Base-by-base conservation (phyloP, 2,113 vertebrate species). In the Scomber japonicus region DNA sequence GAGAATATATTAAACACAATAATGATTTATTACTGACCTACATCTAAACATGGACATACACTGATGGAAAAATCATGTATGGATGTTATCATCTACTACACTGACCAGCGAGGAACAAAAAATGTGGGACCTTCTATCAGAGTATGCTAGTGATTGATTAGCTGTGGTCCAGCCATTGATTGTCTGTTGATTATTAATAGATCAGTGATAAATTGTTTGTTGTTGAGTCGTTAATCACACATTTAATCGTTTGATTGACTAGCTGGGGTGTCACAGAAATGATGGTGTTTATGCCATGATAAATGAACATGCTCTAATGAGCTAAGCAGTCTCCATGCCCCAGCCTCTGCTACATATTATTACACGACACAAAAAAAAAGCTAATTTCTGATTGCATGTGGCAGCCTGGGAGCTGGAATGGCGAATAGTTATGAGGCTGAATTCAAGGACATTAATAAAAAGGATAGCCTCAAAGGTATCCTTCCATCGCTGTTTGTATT, bases 131-230 rank as follows among this genome's bases (percentile, higher is more conserved):
- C 50, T 11, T 59, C n/a, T 44, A 21, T 69, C 45, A 50, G 51
- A 51, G 60, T 44, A 24, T 30, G 24, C 17, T 5, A 30, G 49
- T 50, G 48, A 82, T 24, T 66, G 72, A 84, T 76, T 53, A 61
- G 63, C 75, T 78, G 65, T 17, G 66, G 49, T 65, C 5, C 49
- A 61, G 6, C 46, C 61, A 88, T 82, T 30, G 66, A 86, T 78
- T 57, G 65, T 13, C 35, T 75, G 81, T 71, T 86, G 68, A 89
- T 86, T 74, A 45, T 68, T 70, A 77, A 81, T 75, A 83, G 68
- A 85, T 88, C 69, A 67, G 40, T 65, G 53, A 86, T 80, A 74
- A 63, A 88, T 71, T 73, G 73, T 89, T 88, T 75, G 71, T 55
- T 80, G 63, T 56, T 24, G 35, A 71, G 40, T 71, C 44, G n/a